Evolutionary conservation across 2,888 invertebrate species (phyloP).

Genomic region (Graphium colonna): DNA sequence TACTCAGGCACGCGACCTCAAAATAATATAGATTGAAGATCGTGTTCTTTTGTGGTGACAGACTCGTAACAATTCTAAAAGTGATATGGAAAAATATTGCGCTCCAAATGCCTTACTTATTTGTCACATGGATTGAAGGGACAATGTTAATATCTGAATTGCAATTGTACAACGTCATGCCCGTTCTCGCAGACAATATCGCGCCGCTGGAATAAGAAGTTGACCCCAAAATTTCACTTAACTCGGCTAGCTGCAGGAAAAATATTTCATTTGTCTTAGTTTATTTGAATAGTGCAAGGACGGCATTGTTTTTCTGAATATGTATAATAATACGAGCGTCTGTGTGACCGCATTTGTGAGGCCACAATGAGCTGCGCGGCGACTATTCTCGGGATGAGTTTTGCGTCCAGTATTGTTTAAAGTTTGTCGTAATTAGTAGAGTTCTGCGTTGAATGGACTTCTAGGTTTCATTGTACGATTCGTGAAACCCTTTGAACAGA

Average conservation of each 20-base stretch:
- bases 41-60: slow-evolving; percentile 23
- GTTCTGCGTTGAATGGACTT: slow-evolving; percentile 70
- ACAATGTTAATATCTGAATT: slow-evolving; percentile 13
- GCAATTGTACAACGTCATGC: slow-evolving; percentile 33
- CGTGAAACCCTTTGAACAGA: slow-evolving; percentile 27
- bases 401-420: slow-evolving; percentile 78
- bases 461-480: slow-evolving; percentile 65
- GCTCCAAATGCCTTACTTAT: not conserved
- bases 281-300: slow-evolving; percentile 67
- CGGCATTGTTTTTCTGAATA: slow-evolving; percentile 74
- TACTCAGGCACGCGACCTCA: slow-evolving; percentile 38
- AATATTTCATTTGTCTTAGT: slow-evolving; percentile 67
- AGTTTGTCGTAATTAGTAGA: slow-evolving; percentile 78
- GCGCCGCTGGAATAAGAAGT: slow-evolving; percentile 24
- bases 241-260: slow-evolving; percentile 43
- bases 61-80: slow-evolving; percentile 15
- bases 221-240: slow-evolving; percentile 40
- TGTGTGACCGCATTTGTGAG: slow-evolving; percentile 74
- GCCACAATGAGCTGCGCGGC: slow-evolving; percentile 68
- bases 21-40: slow-evolving; percentile 35
- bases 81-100: slow-evolving; percentile 9
- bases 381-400: slow-evolving; percentile 74
- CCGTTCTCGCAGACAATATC: slow-evolving; percentile 18
- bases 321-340: slow-evolving; percentile 69
- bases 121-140: slow-evolving; percentile 2